These are phyloP conservation scores for Peromyscus maniculatus DNA, from an alignment of 2,113 vertebrate species.

Conservation along the genomic window DNA sequence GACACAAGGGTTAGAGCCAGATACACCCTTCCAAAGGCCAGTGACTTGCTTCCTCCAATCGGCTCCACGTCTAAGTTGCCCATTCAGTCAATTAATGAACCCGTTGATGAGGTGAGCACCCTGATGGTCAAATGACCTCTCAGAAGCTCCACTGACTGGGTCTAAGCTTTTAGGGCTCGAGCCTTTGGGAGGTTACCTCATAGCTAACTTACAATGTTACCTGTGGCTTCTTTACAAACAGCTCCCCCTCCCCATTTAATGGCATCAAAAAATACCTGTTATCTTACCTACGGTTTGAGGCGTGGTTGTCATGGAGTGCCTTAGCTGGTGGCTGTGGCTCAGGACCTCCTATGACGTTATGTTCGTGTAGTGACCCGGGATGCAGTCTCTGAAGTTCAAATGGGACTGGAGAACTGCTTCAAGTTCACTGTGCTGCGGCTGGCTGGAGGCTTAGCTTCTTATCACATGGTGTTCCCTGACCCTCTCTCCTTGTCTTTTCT, in stretches of 20 bases:
- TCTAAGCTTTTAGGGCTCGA: neutral
- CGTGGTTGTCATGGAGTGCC: neutral
- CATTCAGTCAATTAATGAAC: neutral
- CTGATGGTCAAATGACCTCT: neutral
- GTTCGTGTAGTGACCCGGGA: neutral
- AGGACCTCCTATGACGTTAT: neutral
- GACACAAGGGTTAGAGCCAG: too few relatives aligned
- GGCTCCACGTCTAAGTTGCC: too few relatives aligned
- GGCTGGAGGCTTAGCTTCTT: neutral
- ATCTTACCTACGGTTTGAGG: neutral
- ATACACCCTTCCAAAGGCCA: neutral
- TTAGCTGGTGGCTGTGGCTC: neutral
- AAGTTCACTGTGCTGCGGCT: neutral
- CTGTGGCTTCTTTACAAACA: conserved; percentile 6
- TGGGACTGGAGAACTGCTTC: neutral
- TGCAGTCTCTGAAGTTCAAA: neutral
- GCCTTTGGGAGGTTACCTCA: neutral
- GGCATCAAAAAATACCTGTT: neutral
- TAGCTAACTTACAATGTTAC: neutral
- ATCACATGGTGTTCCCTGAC: neutral
- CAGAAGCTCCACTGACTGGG: neutral
- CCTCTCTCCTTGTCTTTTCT: neutral
- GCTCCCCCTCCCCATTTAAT: neutral
- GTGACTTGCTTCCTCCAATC: neutral
- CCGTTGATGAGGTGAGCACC: neutral